A percentile compares a stretch with the other conserved stretches of the same genome.
Evolutionary conservation across 2,797 vertebrate species (phyloP).

Genomic region (Percopsis omiscomaycus): DNA sequence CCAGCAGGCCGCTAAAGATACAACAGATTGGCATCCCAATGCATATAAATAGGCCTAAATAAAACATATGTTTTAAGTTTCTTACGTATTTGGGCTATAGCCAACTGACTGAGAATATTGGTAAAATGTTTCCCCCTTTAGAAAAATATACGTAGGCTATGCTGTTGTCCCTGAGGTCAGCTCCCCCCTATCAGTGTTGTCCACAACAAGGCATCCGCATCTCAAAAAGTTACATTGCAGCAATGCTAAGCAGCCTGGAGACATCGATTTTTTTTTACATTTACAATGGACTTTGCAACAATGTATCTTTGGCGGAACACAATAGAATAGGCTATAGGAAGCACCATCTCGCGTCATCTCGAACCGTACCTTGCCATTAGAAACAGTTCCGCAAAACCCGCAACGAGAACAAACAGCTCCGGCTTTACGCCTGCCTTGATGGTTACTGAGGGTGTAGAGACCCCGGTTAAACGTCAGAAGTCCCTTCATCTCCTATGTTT

Average conservation of each 20-base stretch:
- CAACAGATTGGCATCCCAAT: conserved; percentile 12
- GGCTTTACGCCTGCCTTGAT: conserved; percentile 56
- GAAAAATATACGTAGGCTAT: conserved; percentile 6
- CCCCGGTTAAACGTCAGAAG: conserved; percentile 64
- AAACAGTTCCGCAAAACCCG: conserved; percentile 72
- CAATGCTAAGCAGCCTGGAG: too few relatives aligned
- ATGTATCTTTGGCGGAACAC: conserved; percentile 11
- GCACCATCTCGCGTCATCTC: conserved; percentile 23
- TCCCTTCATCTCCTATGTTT: conserved; percentile 63
- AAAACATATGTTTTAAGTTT: not conserved
- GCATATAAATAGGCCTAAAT: not conserved
- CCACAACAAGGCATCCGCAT: not conserved
- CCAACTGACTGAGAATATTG: conserved; percentile 8
- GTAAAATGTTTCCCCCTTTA: conserved; percentile 18
- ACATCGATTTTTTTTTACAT: not conserved
- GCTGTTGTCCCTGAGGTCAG: conserved; percentile 19
- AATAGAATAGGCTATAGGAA: conserved; percentile 9
- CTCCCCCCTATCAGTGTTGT: conserved; percentile 5
- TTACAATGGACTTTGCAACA: conserved; percentile 10
- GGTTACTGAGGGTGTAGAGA: conserved; percentile 56
- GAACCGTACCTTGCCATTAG: conserved; percentile 65
- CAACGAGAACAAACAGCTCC: conserved; percentile 63
- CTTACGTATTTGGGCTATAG: not conserved
- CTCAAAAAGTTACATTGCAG: too few relatives aligned
- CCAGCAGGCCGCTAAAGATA: conserved; percentile 4